phyloP scores from a whole-genome alignment of 1,140 invertebrate species.

The Drosophila hydei region DNA sequence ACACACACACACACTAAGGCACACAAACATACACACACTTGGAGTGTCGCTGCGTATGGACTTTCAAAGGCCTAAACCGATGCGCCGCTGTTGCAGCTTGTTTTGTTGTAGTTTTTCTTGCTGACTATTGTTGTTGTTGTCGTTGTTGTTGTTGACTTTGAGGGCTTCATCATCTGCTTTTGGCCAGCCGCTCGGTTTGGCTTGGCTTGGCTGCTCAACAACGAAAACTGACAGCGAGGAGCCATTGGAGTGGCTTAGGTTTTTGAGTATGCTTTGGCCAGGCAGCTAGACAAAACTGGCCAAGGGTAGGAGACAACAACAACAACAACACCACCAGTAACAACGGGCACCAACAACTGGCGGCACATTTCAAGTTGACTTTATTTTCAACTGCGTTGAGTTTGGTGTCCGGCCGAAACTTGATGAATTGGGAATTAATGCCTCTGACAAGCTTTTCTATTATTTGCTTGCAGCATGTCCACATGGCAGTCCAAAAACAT shows the following conservation, averaged over 20 bases:
- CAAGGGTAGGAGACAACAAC: constrained; percentile 71
- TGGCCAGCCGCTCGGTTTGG: constrained; percentile 68
- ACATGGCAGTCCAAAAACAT: constrained; percentile 24
- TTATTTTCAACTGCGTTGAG: constrained; percentile 68
- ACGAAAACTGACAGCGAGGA: constrained; percentile 78
- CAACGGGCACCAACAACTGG: constrained; percentile 49
- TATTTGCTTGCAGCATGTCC: constrained; percentile 27
- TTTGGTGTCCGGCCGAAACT: constrained; percentile 65
- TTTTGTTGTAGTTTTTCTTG: constrained; percentile 35
- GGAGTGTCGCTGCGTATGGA: constrained; percentile 48
- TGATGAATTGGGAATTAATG: constrained; percentile 82
- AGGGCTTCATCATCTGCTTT: constrained; percentile 82
- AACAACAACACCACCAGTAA: constrained; percentile 41
- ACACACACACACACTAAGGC: background rate
- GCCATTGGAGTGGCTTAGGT: constrained; percentile 73
- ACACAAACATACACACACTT: background rate
- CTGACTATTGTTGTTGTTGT: constrained; percentile 43
- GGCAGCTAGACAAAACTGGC: constrained; percentile 48
- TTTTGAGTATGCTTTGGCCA: constrained; percentile 69
- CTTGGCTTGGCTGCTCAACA: constrained; percentile 34
- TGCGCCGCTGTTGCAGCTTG: constrained; percentile 62
- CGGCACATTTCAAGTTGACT: constrained; percentile 81
- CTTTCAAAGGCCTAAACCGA: constrained; percentile 82
- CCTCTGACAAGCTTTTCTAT: constrained; percentile 60
- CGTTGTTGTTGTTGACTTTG: constrained; percentile 72